These are phyloP conservation scores for Drosophila lini DNA, from an alignment of 1,140 invertebrate species.

Conservation along the genomic window DNA sequence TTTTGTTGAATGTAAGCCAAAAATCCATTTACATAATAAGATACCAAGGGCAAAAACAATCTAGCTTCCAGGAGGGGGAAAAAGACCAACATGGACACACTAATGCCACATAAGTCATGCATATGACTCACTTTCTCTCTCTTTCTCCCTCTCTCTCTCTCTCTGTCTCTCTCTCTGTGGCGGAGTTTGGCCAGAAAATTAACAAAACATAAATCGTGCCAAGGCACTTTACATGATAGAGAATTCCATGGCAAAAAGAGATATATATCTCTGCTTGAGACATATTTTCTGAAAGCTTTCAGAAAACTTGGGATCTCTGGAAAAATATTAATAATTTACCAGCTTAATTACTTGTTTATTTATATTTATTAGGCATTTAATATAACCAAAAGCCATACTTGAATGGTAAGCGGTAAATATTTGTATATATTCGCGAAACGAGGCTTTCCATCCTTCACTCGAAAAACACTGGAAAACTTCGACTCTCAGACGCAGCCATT, in stretches of 20 bases:
- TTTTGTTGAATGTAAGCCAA: slow-evolving; percentile 60
- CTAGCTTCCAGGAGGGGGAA: not conserved
- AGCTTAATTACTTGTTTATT: too few species aligned
- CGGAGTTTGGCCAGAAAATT: slow-evolving; percentile 57
- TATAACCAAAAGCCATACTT: not conserved
- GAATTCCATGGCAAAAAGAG: not conserved
- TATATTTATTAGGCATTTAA: too few species aligned
- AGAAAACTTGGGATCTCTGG: too few species aligned
- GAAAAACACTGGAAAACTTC: slow-evolving; percentile 40
- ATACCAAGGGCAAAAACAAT: slow-evolving; percentile 40
- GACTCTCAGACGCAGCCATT: slow-evolving; percentile 49
- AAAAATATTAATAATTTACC: too few species aligned
- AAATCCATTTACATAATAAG: slow-evolving; percentile 67
- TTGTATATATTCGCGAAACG: not conserved
- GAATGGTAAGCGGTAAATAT: not conserved
- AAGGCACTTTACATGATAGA: slow-evolving; percentile 47
- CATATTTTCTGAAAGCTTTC: slow-evolving; percentile 4
- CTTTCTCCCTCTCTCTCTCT: not conserved
- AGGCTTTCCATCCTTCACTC: slow-evolving; percentile 7
- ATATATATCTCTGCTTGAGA: slow-evolving; percentile 5
- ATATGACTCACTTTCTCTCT: slow-evolving; percentile 29
- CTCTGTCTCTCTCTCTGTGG: not conserved
- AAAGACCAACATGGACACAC: slow-evolving; percentile 32
- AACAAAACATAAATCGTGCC: slow-evolving; percentile 64
- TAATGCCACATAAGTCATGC: slow-evolving; percentile 62